phyloP scores from a whole-genome alignment of 1,140 invertebrate genomes.

The Dryas iulia region DNA sequence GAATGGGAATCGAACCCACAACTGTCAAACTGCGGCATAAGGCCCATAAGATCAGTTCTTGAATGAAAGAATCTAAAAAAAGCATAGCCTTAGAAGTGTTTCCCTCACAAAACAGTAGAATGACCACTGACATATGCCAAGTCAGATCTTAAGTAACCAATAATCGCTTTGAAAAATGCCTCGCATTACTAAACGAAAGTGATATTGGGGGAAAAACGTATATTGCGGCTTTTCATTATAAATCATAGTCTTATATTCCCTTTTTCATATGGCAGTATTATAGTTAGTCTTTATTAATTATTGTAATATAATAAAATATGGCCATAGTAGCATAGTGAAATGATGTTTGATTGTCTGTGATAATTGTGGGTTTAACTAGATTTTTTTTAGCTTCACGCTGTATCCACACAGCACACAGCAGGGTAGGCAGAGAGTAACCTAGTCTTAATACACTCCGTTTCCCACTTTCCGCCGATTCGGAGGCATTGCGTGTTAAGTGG shows the following conservation, averaged over 20 bases:
- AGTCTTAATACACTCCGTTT: too few relatives aligned
- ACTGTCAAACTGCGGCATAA: too few relatives aligned
- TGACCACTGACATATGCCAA: background rate
- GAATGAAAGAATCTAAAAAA: background rate
- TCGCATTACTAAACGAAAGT: slow-evolving; percentile 24
- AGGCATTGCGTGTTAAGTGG: too few relatives aligned
- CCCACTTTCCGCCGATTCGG: too few relatives aligned
- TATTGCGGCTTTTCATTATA: background rate
- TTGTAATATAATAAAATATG: background rate
- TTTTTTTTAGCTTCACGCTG: too few relatives aligned
- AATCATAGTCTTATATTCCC: background rate
- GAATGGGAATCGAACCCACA: too few relatives aligned
- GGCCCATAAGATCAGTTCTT: too few relatives aligned
- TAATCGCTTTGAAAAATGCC: slow-evolving; percentile 33
- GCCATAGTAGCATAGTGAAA: too few relatives aligned
- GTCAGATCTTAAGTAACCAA: slow-evolving; percentile 2
- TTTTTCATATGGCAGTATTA: background rate
- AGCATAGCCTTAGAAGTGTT: background rate
- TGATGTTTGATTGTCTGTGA: too few relatives aligned
- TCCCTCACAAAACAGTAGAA: background rate
- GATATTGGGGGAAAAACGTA: background rate
- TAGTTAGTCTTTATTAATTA: background rate
- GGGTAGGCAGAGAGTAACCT: too few relatives aligned
- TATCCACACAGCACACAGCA: too few relatives aligned
- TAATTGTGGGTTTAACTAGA: background rate